Conservation (phyloP, 2,888 invertebrate genomes). For the Lamellibrachia satsuma region DNA sequence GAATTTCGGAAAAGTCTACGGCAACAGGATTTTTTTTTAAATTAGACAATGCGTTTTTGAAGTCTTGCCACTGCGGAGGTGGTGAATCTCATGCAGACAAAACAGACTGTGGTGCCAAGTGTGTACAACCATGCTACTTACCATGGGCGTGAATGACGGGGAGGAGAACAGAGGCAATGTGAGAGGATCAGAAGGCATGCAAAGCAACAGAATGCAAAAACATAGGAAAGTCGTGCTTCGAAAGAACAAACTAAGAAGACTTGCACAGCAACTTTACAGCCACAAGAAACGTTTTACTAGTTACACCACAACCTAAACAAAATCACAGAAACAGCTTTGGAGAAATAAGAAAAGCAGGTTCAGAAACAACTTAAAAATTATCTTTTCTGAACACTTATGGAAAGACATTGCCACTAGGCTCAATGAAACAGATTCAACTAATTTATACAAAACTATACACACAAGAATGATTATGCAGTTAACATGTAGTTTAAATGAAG, state of each 20-base stretch:
- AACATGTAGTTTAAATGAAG: too few species aligned
- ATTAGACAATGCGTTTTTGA: slow-evolving; percentile 8
- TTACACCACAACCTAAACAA: background rate
- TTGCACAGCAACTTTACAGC: background rate
- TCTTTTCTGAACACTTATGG: background rate
- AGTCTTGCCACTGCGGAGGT: background rate
- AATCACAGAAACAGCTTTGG: background rate
- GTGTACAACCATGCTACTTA: slow-evolving; percentile 17
- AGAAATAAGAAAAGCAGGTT: background rate
- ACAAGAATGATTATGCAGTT: background rate
- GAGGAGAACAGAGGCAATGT: background rate
- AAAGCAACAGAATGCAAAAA: background rate
- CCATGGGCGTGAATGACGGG: slow-evolving; percentile 9
- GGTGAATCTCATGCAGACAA: slow-evolving; percentile 6
- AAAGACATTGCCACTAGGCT: background rate
- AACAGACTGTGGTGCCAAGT: background rate
- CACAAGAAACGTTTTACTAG: background rate
- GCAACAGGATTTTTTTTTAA: background rate
- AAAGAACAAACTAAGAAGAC: background rate
- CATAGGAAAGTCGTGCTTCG: background rate
- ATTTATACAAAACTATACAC: background rate
- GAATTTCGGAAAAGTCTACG: background rate
- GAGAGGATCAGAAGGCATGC: background rate
- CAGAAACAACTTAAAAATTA: background rate
- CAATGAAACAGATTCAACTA: background rate